phyloP scores from a whole-genome alignment of 2,797 vertebrate species.

The Aratinga solstitialis region DNA sequence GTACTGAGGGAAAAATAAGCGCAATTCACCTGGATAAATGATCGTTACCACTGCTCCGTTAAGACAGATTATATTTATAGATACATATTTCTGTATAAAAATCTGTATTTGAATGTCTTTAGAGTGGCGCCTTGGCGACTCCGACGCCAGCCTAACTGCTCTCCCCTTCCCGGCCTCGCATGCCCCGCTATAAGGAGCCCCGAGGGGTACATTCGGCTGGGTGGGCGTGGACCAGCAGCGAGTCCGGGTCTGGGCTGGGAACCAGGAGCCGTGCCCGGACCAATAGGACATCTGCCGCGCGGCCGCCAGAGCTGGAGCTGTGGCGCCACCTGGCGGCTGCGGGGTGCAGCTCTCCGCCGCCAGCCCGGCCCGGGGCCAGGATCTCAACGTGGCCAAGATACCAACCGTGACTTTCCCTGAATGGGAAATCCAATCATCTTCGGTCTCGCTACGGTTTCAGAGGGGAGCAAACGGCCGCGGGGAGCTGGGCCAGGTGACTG shows the following conservation, averaged over 20 bases:
- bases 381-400: constrained; percentile 36
- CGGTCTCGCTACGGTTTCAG: constrained; percentile 50
- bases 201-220: constrained; percentile 56
- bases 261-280: neutral
- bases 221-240: neutral
- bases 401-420: constrained; percentile 42
- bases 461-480: neutral
- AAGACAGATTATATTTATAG: neutral
- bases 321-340: constrained; percentile 73
- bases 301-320: constrained; percentile 41
- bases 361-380: neutral
- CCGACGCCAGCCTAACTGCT: neutral
- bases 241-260: neutral
- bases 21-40: neutral
- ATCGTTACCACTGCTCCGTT: neutral
- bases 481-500: neutral
- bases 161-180: neutral
- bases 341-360: neutral
- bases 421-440: constrained; percentile 54
- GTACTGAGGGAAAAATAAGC: neutral
- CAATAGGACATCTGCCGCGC: neutral
- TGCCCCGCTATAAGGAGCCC: constrained; percentile 45
- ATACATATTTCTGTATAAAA: neutral
- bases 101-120: neutral
- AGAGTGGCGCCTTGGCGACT: neutral